phyloP scores from a whole-genome alignment of 2,797 vertebrate genomes.

The Rhinoraja longicauda region DNA sequence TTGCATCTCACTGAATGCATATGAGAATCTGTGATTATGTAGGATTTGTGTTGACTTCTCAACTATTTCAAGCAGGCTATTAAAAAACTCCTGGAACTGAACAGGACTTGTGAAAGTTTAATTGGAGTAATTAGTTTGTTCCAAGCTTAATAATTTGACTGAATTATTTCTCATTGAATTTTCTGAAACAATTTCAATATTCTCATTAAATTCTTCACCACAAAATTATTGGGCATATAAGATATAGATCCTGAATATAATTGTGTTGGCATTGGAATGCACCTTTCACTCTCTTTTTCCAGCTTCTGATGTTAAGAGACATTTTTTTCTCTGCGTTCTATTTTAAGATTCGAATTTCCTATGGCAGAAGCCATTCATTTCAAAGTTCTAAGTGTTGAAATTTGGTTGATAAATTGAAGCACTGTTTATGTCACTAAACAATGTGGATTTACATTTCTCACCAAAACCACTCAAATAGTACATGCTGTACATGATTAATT shows the following conservation, averaged over 20 bases:
- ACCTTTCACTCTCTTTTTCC: not conserved
- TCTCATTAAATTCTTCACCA: not conserved
- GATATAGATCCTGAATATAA: not conserved
- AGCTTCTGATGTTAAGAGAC: not conserved
- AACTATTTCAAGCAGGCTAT: not conserved
- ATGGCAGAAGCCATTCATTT: not conserved
- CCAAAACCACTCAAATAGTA: not conserved
- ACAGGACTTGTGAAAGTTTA: not conserved
- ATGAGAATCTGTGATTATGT: not conserved
- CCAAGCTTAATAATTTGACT: not conserved
- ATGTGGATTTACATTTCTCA: conserved; percentile 6
- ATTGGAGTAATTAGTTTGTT: not conserved
- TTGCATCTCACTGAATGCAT: not conserved
- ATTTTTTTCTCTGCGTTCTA: not conserved
- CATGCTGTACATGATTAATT: not conserved
- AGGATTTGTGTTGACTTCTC: not conserved
- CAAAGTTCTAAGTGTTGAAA: not conserved
- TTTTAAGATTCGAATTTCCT: not conserved
- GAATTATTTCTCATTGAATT: not conserved
- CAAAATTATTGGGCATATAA: not conserved
- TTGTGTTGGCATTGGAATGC: not conserved
- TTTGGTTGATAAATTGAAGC: not conserved
- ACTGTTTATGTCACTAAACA: not conserved
- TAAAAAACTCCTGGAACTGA: not conserved
- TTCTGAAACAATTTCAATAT: not conserved